Evolutionary conservation across 1,140 invertebrate species (phyloP).

Genomic region (Zaprionus capensis): DNA sequence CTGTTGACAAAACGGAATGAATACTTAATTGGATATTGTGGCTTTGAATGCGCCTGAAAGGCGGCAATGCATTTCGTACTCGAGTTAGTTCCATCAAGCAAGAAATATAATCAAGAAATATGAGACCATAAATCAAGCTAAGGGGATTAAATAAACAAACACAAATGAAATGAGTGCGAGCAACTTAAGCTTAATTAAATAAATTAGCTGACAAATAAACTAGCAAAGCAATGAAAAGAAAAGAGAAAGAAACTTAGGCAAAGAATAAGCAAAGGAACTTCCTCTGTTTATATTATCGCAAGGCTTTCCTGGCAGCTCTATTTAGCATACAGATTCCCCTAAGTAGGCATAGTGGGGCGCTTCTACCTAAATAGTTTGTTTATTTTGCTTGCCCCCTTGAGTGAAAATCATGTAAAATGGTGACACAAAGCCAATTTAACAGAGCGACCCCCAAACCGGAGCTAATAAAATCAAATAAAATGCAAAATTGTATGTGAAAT

Average conservation of each 20-base stretch:
- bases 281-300: neutral
- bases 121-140: conserved; percentile 12
- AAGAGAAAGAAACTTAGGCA: neutral
- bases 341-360: conserved; percentile 4
- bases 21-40: conserved; percentile 77
- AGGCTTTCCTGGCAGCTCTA: conserved; percentile 18
- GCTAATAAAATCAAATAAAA: conserved; percentile 78
- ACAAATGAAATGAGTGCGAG: neutral
- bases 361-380: conserved; percentile 30
- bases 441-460: neutral
- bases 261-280: neutral
- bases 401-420: neutral
- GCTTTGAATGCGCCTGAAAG: conserved; percentile 65
- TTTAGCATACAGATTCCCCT: conserved; percentile 42
- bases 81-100: neutral
- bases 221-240: neutral
- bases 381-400: conserved; percentile 15
- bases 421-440: conserved; percentile 1
- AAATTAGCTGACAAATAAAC: conserved; percentile 13
- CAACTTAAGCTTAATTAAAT: conserved; percentile 10
- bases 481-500: conserved; percentile 65
- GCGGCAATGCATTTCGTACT: conserved; percentile 29
- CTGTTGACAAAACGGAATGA: conserved; percentile 73
- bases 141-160: neutral
- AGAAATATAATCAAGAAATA: conserved; percentile 11